Percentiles rank a stretch among this genome's conserved stretches.
Evolutionary conservation across 2,888 invertebrate species (phyloP).

Genomic region (Thera obeliscata): DNA sequence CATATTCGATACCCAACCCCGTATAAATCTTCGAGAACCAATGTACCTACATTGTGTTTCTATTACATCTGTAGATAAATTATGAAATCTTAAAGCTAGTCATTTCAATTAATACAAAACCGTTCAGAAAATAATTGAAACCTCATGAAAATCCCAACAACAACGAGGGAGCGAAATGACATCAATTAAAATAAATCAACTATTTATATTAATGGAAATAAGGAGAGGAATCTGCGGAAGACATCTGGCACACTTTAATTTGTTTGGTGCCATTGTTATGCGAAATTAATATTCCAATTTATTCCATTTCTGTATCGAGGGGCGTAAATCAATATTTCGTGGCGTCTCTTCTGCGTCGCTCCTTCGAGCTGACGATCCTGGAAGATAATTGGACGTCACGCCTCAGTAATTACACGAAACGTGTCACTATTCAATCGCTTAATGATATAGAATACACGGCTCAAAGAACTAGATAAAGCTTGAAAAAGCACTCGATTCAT

Average conservation of each 20-base stretch:
- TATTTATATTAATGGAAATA: constrained; percentile 71
- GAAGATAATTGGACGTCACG: constrained; percentile 63
- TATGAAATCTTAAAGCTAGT: constrained; percentile 9
- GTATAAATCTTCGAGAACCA: too few species aligned
- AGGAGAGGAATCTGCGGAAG: constrained; percentile 67
- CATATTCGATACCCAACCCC: too few species aligned
- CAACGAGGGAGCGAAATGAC: constrained; percentile 48
- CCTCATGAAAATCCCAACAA: constrained; percentile 40
- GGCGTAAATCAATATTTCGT: constrained; percentile 79
- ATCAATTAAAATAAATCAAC: constrained; percentile 68
- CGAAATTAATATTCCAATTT: constrained; percentile 84
- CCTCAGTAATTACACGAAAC: constrained; percentile 56
- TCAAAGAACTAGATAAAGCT: neutral
- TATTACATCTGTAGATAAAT: neutral
- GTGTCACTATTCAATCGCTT: constrained; percentile 46
- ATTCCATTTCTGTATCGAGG: constrained; percentile 81
- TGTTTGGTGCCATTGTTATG: constrained; percentile 81
- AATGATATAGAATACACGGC: neutral
- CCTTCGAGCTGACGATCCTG: constrained; percentile 52
- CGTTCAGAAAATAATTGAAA: constrained; percentile 26
- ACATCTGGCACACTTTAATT: constrained; percentile 83
- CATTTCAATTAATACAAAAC: constrained; percentile 20
- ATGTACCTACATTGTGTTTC: neutral
- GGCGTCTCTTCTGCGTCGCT: constrained; percentile 61
- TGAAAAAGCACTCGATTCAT: too few species aligned